Evolutionary conservation across 2,797 vertebrate species (phyloP), one percentile per base, ranked within the genome.

Genomic region (Acanthopagrus latus): DNA sequence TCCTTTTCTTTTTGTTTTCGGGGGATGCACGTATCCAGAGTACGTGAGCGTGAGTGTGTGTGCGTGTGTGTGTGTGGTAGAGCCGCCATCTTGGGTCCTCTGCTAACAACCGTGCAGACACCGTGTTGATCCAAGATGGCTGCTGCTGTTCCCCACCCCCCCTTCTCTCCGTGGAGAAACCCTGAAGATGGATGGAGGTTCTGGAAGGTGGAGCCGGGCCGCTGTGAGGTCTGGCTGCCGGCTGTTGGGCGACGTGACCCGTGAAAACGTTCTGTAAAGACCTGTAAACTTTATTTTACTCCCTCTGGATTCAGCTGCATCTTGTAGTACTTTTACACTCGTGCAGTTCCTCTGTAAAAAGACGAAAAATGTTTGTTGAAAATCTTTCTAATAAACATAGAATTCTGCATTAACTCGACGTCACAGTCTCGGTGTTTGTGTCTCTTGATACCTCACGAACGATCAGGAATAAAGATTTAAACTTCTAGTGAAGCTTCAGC

Each of bases 361-460:
- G 67, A 90, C 58, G 6, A 84, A 84, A 81, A 84, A 81, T 78
- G 74, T 82, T 87, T 91, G 82, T 85, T 83, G 67, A 91, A 91
- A 89, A 91, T 73, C 83, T 94, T 95, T 95, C 88, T 94, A 95
- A 95, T 95, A 96, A 95, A 95, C 86, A 82, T 94, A 95, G 94
- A 94, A 87, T 91, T 94, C 91, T 95, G 94, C 94, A 95, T 94
- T 91, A 83, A 90, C 47, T 52, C 29, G 18, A 60, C 17, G 58
- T 83, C 69, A 13, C 43, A 44, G 60, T 82, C 46, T 74, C 29
- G 58, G 48, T 65, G 67, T 80, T 9, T 67, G 52, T 64, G 48
- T 71, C 33, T 73, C 59, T 62, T 27, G 10, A 12, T 29, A 38
- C 7, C 18, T 23, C 18, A 33, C 8, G 7, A 1, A 3, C n/a